A percentile compares a stretch with the other conserved stretches of the same genome.
These are phyloP conservation scores for Paratrypauchen microcephalus DNA, from an alignment of 2,797 vertebrate species.

Conservation along the genomic window DNA sequence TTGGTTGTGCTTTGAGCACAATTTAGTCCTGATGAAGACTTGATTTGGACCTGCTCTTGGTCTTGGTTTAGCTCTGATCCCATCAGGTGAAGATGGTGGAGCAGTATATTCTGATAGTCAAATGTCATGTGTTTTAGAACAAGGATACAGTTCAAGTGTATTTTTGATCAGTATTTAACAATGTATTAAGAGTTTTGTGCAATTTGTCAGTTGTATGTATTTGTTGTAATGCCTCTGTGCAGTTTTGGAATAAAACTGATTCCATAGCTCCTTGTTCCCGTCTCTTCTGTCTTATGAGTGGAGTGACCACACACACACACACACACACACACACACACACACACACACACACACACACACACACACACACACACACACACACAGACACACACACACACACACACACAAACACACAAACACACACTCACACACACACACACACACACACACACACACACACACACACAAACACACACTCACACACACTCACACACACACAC, in stretches of 20 bases:
- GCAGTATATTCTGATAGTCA: background rate
- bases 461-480: background rate
- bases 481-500: background rate
- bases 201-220: background rate
- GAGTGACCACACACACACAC: background rate
- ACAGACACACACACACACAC: background rate
- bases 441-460: background rate
- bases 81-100: too few species aligned
- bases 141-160: too few species aligned
- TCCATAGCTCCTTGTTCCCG: background rate
- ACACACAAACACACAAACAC: background rate
- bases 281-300: background rate
- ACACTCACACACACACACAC: background rate
- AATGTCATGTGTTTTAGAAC: background rate
- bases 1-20: too few species aligned
- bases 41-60: too few species aligned
- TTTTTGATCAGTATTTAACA: background rate
- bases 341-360: background rate
- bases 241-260: background rate
- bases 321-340: background rate
- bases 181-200: background rate
- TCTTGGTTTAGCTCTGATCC: too few species aligned
- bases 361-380: background rate
- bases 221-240: background rate
- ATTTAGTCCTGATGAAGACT: too few species aligned